Evolutionary conservation across 2,113 vertebrate species (phyloP), one percentile per base, ranked within the genome.

Genomic region (Menura novaehollandiae): DNA sequence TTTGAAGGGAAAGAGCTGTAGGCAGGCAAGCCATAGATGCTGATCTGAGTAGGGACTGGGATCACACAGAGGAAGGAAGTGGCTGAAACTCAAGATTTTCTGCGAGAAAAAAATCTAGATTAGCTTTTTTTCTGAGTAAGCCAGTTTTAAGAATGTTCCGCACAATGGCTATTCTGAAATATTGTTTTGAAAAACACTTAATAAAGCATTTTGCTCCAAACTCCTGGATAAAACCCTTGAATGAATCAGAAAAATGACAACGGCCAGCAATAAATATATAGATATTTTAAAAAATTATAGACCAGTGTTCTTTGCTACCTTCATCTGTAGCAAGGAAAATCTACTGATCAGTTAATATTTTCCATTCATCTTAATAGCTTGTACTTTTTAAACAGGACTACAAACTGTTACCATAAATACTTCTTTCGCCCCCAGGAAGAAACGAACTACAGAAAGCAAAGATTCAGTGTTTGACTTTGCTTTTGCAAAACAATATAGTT

Each of bases 401-500:
- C 46, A 91, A 81, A 93, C 22, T 56, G 56, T 68, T 68, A 85
- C 37, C 24, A 49, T 27, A 73, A 92, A 55, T 52, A 87, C 16
- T 81, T 74, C 44, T 76, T 92, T 76, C 79, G 53, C 74, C 69
- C 62, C 53, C 28, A 49, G 84, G 78, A 93, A 91, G 78, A 91
- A 89, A 77, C 22, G 6, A 89, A 93, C 66, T 85, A 91, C 63
- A 83, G 79, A 95, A 97, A 85, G 59, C 71, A 58, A 82, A 95
- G 67, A 88, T 63, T 88, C 82, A 73, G 69, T 73, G 71, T 93
- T 79, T 91, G 81, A 91, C 74, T 90, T 94, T 66, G 77, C 62
- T 82, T 96, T 88, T 89, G 81, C 62, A 93, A 91, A 97, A 94
- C 74, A 93, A 91, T 51, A 76, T 43, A 82, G 58, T 88, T 85